Evolutionary conservation across 2,797 vertebrate genomes (phyloP).

Genomic region (Sebastes baramenuke): DNA sequence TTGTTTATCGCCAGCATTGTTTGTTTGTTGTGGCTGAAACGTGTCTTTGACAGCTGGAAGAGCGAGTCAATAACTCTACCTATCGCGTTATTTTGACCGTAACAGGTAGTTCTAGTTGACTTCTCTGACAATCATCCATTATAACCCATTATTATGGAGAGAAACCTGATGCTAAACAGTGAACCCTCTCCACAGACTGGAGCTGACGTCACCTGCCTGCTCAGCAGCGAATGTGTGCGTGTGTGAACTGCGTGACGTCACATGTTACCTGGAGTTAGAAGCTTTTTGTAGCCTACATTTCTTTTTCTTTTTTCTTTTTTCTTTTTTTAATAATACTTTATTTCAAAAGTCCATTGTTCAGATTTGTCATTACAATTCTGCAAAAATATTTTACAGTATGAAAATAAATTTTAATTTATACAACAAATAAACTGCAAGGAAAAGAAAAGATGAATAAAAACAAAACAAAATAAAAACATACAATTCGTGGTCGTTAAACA

Average conservation of each 20-base stretch:
- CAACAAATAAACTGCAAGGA: no score
- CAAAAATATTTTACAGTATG: no score
- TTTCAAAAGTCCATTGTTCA: no score
- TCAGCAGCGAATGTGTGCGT: conserved; percentile 4
- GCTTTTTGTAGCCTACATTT: not conserved
- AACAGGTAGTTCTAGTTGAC: not conserved
- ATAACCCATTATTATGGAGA: rapidly evolving
- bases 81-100: not conserved
- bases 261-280: not conserved
- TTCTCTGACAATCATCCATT: rapidly evolving
- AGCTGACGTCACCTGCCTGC: conserved; percentile 55
- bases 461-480: no score
- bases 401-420: no score
- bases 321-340: no score
- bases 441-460: no score
- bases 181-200: not conserved
- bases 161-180: not conserved
- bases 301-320: rapidly evolving
- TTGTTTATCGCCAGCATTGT: not conserved
- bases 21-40: not conserved
- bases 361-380: not conserved
- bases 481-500: no score
- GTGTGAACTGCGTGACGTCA: conserved; percentile 21
- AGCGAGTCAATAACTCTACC: rapidly evolving
- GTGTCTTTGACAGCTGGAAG: not conserved